Conservation (phyloP, 2,888 invertebrate genomes). For the Creontiades dilutus region DNA sequence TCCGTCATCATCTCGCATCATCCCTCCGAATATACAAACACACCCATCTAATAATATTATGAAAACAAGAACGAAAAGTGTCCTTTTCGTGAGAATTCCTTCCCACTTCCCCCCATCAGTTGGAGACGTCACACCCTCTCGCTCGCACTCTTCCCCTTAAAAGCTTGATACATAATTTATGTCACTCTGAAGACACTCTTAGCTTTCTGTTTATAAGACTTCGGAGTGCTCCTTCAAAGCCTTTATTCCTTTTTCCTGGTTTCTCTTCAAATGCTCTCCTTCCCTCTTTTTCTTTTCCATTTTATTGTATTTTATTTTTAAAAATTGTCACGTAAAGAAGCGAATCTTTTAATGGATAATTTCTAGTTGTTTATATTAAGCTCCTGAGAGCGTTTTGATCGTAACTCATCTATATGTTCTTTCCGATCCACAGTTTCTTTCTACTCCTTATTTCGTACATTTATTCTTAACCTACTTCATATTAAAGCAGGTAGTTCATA, state of each 20-base stretch:
- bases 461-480: no score
- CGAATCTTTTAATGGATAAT: no score
- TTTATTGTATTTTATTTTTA: conserved; percentile 12
- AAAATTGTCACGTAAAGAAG: no score
- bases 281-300: conserved; percentile 20
- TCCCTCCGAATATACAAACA: neutral
- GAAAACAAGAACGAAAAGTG: conserved; percentile 34
- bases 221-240: conserved; percentile 60
- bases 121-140: conserved; percentile 57
- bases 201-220: conserved; percentile 74
- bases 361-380: no score
- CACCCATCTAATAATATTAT: neutral
- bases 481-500: no score
- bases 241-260: conserved; percentile 51
- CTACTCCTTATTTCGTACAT: no score
- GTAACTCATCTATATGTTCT: no score
- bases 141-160: conserved; percentile 70
- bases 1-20: no score
- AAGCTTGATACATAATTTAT: conserved; percentile 75
- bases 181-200: conserved; percentile 74
- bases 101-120: neutral
- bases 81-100: conserved; percentile 20
- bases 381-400: no score
- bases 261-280: conserved; percentile 72
- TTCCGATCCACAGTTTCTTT: no score